Evolutionary conservation across 53 echinoderm and acorn worm genomes (phyloP).

Genomic region (Pentamera pediparva): DNA sequence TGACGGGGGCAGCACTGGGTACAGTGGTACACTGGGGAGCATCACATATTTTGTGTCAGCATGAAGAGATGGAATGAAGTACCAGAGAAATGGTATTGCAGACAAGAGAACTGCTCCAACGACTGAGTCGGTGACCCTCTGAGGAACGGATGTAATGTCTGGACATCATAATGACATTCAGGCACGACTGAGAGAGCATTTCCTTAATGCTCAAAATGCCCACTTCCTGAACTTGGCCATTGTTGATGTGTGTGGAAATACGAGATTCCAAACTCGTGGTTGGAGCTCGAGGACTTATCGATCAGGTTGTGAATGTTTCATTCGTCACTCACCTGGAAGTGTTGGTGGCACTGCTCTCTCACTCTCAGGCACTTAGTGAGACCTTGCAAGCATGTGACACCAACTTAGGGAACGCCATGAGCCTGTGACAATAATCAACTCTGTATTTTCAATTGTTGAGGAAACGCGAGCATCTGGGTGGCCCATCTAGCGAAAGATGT

Average conservation of each 20-base stretch:
- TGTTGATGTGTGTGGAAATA: slow-evolving; percentile 11
- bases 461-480: slow-evolving; percentile 14
- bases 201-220: background rate
- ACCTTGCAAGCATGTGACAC: slow-evolving; percentile 10
- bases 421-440: slow-evolving; percentile 17
- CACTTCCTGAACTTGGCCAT: slow-evolving; percentile 8
- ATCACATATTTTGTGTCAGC: no score
- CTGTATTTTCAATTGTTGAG: slow-evolving; percentile 10
- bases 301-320: slow-evolving; percentile 6
- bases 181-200: slow-evolving; percentile 21
- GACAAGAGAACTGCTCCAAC: no score
- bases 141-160: slow-evolving; percentile 20
- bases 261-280: slow-evolving; percentile 20
- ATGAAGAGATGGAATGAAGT: no score
- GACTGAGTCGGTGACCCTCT: no score
- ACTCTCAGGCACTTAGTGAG: slow-evolving; percentile 15
- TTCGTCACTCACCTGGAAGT: slow-evolving; percentile 18
- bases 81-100: no score
- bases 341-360: slow-evolving; percentile 2
- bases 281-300: slow-evolving; percentile 17
- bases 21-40: background rate
- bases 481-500: slow-evolving; percentile 11
- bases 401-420: slow-evolving; percentile 5
- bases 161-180: slow-evolving; percentile 15
- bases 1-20: background rate